Evolutionary conservation across 64 coral and sea anemone species (phyloP).

Genomic region (Pocillopora damicornis): DNA sequence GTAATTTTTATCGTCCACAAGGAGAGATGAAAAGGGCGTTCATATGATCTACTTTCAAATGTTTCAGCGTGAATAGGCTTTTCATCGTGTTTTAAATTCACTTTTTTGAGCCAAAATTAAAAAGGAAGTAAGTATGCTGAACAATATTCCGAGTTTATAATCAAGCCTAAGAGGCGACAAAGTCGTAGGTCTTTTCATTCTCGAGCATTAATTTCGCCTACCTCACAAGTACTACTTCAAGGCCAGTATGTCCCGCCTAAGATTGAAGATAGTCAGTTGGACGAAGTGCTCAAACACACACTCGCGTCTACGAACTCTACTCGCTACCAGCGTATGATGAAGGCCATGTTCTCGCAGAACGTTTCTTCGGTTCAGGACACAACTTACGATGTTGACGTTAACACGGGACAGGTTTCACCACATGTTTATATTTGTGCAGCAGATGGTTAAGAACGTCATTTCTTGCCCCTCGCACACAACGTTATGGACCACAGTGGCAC

Average conservation of each 20-base stretch:
- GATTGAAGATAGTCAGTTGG: slow-evolving; percentile 75
- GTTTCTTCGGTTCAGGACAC: slow-evolving; percentile 64
- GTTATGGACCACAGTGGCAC: slow-evolving; percentile 88
- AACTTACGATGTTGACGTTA: slow-evolving; percentile 83
- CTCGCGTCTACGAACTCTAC: slow-evolving; percentile 67
- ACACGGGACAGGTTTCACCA: slow-evolving; percentile 29
- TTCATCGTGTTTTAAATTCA: no score
- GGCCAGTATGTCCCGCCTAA: slow-evolving; percentile 87
- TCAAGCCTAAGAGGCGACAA: no score
- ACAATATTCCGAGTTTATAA: no score
- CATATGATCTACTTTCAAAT: no score
- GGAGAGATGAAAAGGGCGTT: no score
- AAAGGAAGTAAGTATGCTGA: no score
- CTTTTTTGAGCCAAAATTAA: no score
- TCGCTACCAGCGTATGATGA: slow-evolving; percentile 81
- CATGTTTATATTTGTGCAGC: slow-evolving; percentile 44
- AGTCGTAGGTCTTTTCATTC: no score
- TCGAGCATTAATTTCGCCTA: not conserved
- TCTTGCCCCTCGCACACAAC: slow-evolving; percentile 62
- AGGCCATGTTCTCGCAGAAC: slow-evolving; percentile 69
- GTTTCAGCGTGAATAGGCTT: no score
- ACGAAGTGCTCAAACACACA: slow-evolving; percentile 75
- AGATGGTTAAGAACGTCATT: slow-evolving; percentile 73
- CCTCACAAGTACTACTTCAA: slow-evolving; percentile 85
- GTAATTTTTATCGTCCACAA: no score